Evolutionary conservation across 2,797 vertebrate genomes (phyloP).

Genomic region (Bradypodion ventrale): DNA sequence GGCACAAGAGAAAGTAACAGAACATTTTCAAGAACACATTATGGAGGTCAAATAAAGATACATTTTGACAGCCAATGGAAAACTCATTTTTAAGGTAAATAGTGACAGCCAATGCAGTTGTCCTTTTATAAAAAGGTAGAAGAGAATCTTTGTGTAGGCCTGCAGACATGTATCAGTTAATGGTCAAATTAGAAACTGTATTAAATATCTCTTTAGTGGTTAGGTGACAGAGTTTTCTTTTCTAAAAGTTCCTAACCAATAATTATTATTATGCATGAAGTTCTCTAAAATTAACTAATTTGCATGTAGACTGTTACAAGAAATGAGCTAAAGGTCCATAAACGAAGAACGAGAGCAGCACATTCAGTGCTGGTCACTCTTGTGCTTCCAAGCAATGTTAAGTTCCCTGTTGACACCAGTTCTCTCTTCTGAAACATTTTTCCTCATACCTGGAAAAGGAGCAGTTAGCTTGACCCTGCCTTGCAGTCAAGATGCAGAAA

Average conservation of each 20-base stretch:
- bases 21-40: neutral
- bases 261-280: neutral
- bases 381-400: neutral
- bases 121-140: too few relatives aligned
- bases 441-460: constrained; percentile 10
- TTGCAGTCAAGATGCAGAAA: neutral
- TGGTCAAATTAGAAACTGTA: too few relatives aligned
- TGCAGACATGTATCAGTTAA: too few relatives aligned
- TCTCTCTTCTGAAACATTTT: neutral
- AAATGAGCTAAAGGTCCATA: neutral
- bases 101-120: too few relatives aligned
- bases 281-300: neutral
- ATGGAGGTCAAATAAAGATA: neutral
- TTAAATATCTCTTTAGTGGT: too few relatives aligned
- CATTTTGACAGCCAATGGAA: neutral
- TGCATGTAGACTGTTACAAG: neutral
- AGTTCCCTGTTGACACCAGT: neutral
- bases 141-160: too few relatives aligned
- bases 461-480: neutral
- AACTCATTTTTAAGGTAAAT: neutral
- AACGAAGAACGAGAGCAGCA: neutral
- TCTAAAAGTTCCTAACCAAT: neutral
- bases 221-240: too few relatives aligned
- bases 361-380: neutral
- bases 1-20: neutral